A percentile compares a stretch with the other conserved stretches of the same genome.
phyloP scores from a whole-genome alignment of 2,797 vertebrate species.

The Alca torda region DNA sequence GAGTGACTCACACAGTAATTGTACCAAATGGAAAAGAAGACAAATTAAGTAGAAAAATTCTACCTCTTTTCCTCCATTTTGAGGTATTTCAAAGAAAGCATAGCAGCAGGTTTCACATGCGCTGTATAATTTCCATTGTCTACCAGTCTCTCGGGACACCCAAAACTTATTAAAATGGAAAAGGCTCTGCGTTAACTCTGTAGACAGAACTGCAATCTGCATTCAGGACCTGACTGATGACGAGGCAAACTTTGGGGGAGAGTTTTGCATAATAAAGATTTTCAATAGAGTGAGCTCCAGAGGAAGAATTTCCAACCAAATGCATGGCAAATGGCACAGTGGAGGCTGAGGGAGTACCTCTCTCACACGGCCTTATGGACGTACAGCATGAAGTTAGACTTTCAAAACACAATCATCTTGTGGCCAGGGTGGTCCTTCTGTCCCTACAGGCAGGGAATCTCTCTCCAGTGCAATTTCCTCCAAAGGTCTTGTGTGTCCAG shows the following conservation, averaged over 20 bases:
- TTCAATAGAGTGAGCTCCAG: background rate
- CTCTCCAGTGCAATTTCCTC: background rate
- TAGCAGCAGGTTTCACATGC: background rate
- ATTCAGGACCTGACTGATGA: background rate
- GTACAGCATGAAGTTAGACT: background rate
- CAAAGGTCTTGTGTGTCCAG: accelerated
- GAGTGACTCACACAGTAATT: constrained; percentile 12
- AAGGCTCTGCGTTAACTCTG: background rate
- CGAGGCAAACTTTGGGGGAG: background rate
- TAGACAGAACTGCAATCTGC: constrained; percentile 6
- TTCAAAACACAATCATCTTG: background rate
- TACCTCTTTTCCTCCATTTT: background rate
- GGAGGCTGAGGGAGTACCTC: background rate
- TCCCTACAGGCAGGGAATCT: background rate
- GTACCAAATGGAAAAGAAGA: constrained; percentile 1
- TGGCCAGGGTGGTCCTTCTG: background rate
- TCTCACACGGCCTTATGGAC: accelerated
- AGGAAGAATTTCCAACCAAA: background rate
- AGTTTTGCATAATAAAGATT: constrained; percentile 23
- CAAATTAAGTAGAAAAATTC: background rate
- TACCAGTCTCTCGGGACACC: background rate
- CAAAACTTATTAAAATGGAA: constrained; percentile 22
- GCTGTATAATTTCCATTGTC: background rate
- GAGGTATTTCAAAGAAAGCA: constrained; percentile 4
- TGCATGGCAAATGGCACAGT: accelerated